Evolutionary conservation across 2,888 invertebrate species (phyloP).

Genomic region (Furcula furcula): DNA sequence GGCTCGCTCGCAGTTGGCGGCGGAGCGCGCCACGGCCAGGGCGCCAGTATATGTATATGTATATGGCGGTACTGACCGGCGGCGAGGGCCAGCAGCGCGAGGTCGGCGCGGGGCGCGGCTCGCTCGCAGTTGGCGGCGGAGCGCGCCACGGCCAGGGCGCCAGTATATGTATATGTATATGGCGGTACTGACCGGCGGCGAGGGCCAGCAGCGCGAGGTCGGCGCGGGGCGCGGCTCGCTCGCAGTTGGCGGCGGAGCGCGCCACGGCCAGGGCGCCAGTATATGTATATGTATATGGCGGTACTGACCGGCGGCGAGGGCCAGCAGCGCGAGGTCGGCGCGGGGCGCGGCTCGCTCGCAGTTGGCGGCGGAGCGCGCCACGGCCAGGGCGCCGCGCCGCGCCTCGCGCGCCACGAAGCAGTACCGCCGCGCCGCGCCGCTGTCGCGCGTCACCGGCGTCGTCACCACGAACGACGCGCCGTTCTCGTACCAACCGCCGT

Average conservation of each 20-base stretch:
- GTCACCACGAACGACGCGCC: slow-evolving; percentile 93
- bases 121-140: slow-evolving; percentile 84
- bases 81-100: slow-evolving; percentile 86
- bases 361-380: slow-evolving; percentile 84
- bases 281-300: background rate
- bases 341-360: slow-evolving; percentile 80
- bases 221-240: slow-evolving; percentile 72
- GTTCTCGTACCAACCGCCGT: slow-evolving; percentile 94
- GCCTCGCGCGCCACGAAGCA: slow-evolving; percentile 90
- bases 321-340: slow-evolving; percentile 84
- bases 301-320: slow-evolving; percentile 83
- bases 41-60: too few species aligned
- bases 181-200: slow-evolving; percentile 79
- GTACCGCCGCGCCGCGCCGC: slow-evolving; percentile 85
- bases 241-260: slow-evolving; percentile 84
- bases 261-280: slow-evolving; percentile 73
- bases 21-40: slow-evolving; percentile 32
- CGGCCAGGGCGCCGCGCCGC: slow-evolving; percentile 75
- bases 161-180: slow-evolving; percentile 24
- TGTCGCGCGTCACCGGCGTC: slow-evolving; percentile 86
- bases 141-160: slow-evolving; percentile 74
- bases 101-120: slow-evolving; percentile 58
- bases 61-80: slow-evolving; percentile 81
- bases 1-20: slow-evolving; percentile 83
- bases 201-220: slow-evolving; percentile 86